Base-by-base conservation (phyloP, 2,113 vertebrate genomes). In the Eulemur macaco region DNA sequence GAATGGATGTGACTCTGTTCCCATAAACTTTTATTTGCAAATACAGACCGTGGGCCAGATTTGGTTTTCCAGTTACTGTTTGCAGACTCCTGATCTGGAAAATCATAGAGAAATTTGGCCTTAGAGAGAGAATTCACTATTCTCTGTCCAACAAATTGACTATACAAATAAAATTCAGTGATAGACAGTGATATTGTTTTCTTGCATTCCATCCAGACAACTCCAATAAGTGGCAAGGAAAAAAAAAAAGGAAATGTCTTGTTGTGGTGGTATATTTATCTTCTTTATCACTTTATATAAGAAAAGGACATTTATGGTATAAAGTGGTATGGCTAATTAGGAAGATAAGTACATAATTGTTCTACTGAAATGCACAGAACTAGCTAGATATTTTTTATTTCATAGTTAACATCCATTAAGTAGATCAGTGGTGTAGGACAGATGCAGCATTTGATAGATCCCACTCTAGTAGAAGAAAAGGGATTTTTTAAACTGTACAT, bases 401-500 rank as follows among this genome's bases (percentile, higher is more conserved):
- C 84, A 54, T 68, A 95, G 17, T 80, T 95, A 89, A 87, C 3
- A 90, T 3, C 27, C 14, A 66, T 84, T 74, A 89, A 78, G n/a
- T 95, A 81, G n/a, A 74, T 91, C 89, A 82, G 54, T 83, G 21
- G n/a, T 95, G 5, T 91, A 63, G 37, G 60, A 90, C 23, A 96
- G 18, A 76, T 66, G 63, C 2, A 60, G 27, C 20, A 39, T 91
- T 83, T 87, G 58, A 83, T 80, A 73, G n/a, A 56, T 85, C 10
- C 66, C 11, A 34, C n/a, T 91, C 6, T 6, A 83, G n/a, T 80
- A 68, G 93, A 96, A 98, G 76, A 91, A 96, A 92, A 93, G 89
- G 31, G 63, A 45, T 9, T 96, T 94, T 97, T 89, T 69, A 96
- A 97, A 47, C 54, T 97, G 77, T 91, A 25, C 81, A 69, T 94